Evolutionary conservation across 2,888 invertebrate species (phyloP), one percentile per base, ranked within the genome.

Genomic region (Oegoconia quadripuncta): DNA sequence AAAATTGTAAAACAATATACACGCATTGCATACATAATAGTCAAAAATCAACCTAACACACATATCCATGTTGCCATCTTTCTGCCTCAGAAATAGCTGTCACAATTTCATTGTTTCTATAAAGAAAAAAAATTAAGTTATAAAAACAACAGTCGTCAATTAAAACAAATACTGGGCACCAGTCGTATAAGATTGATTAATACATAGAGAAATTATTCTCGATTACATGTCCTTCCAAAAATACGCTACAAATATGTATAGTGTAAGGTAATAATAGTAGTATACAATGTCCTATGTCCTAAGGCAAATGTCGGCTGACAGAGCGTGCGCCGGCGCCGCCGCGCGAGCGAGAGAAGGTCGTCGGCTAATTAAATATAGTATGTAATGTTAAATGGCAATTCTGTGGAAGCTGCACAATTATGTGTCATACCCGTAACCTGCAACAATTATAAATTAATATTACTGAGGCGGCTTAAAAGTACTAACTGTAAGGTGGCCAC

Each of bases 361-460:
- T 51, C 59, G 50, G 57, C 62, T 60, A 68, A 62, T 53, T 64
- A 62, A 59, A 46, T 49, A 61, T 63, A 69, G 59, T 67, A 70
- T 51, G 59, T 70, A 64, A 75, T 66, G 67, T 72, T 38, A 71
- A 78, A 80, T 82, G 83, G 82, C 81, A 79, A 79, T 77, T 75
- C 65, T 64, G 80, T 80, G 81, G 81, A 80, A 80, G 81, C 81
- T 73, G 81, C 80, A 65, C 74, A 67, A 75, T 69, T 57, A 54
- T 53, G 55, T 49, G 52, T 50, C 52, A 44, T 40, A 52, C 64
- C 63, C 66, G 55, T 29, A 23, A 58, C 62, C 79, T 79, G 76
- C 1, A 73, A 76, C 58, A 60, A 65, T 5, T 4, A 18, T 20
- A 14, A 25, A 3, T 22, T 9, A 7, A 2, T 9, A 9, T 22